These are phyloP conservation scores for Portunus trituberculatus DNA, from an alignment of 1,140 invertebrate species.

Conservation along the genomic window DNA sequence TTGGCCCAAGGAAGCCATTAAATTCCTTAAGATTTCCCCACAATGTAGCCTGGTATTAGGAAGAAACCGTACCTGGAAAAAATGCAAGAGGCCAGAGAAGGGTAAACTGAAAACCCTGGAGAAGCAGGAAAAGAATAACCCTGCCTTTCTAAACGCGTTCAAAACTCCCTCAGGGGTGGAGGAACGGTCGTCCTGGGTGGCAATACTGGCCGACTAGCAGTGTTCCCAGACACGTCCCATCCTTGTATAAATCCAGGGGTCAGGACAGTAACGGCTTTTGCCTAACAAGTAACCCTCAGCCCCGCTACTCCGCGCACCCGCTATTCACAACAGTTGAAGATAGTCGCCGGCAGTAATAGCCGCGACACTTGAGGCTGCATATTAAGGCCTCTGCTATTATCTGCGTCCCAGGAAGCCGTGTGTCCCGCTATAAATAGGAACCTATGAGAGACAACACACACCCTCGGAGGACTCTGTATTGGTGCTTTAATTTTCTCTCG, in stretches of 20 bases:
- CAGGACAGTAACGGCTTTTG: constrained; percentile 74
- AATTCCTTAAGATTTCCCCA: constrained; percentile 51
- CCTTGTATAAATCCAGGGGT: constrained; percentile 75
- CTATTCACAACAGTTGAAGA: constrained; percentile 39
- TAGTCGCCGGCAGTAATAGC: not conserved
- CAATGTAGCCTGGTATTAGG: not conserved
- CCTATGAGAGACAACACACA: constrained; percentile 34
- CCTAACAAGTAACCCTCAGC: constrained; percentile 71
- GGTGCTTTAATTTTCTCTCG: constrained; percentile 70
- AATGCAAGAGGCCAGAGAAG: not conserved
- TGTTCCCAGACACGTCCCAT: constrained; percentile 75
- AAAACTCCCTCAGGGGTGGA: constrained; percentile 71
- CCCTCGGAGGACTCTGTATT: constrained; percentile 47
- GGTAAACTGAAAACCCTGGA: not conserved
- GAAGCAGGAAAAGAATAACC: constrained; percentile 37
- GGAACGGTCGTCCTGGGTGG: constrained; percentile 68
- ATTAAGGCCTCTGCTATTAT: constrained; percentile 25
- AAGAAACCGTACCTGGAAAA: not conserved
- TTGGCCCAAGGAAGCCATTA: constrained; percentile 37
- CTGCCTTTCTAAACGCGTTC: constrained; percentile 71
- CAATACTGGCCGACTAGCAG: constrained; percentile 74
- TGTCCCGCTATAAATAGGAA: constrained; percentile 25
- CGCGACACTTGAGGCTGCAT: not conserved
- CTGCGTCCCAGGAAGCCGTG: not conserved
- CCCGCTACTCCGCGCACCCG: constrained; percentile 58